Percentiles rank a stretch among this genome's conserved stretches.
Conservation (phyloP, 2,888 invertebrate genomes). For the Cerceris rybyensis region DNA sequence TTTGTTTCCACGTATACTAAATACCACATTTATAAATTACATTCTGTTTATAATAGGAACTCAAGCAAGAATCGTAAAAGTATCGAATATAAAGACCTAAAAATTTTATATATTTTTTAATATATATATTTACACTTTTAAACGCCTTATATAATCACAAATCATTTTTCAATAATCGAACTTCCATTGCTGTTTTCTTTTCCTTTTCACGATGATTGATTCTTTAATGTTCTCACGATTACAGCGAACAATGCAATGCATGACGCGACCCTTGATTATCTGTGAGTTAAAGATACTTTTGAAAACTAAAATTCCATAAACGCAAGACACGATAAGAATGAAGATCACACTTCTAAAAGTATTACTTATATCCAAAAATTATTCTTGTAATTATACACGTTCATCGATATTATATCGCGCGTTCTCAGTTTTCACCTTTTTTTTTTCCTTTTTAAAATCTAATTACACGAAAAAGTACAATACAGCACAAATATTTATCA, state of each 20-base stretch:
- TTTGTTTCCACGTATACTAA: slow-evolving; percentile 65
- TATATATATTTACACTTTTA: slow-evolving; percentile 65
- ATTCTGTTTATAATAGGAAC: slow-evolving; percentile 60
- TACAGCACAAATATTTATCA: slow-evolving; percentile 5
- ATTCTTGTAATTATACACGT: background rate
- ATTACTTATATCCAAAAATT: too few relatives aligned
- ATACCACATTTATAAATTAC: slow-evolving; percentile 67
- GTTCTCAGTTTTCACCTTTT: background rate
- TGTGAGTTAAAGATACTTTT: too few relatives aligned
- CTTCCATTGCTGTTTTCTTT: slow-evolving; percentile 7
- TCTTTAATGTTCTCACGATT: background rate
- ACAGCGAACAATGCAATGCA: too few relatives aligned
- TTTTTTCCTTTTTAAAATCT: background rate
- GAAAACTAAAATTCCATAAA: too few relatives aligned
- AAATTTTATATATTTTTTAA: slow-evolving; percentile 57
- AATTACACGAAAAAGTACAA: background rate
- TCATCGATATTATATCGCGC: background rate
- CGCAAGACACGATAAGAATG: too few relatives aligned
- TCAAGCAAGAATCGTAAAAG: slow-evolving; percentile 61
- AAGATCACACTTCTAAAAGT: too few relatives aligned
- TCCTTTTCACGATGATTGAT: slow-evolving; percentile 2
- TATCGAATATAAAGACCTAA: slow-evolving; percentile 60
- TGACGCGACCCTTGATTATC: too few relatives aligned
- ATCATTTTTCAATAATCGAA: slow-evolving; percentile 29
- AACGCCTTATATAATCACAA: slow-evolving; percentile 41